Evolutionary conservation across 2,113 vertebrate species (phyloP), one percentile per base, ranked within the genome.

Genomic region (Tringa solitaria): DNA sequence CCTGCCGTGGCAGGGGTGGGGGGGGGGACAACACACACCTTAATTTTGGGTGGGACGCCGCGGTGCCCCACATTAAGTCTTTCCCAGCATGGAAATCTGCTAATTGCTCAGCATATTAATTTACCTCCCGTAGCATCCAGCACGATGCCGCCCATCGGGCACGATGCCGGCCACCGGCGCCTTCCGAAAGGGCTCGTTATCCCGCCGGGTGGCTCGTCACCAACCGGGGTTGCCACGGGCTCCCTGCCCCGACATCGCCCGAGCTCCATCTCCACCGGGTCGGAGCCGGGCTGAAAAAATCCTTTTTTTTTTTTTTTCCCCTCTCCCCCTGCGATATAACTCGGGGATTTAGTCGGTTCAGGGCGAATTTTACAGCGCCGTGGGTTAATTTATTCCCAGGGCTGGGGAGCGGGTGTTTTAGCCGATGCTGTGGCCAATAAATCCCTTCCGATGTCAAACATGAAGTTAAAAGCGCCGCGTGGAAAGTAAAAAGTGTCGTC

Each of bases 41-140:
- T n/a, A n/a, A n/a, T n/a, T n/a, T n/a, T n/a, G 30, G 18, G 53
- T 2, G 8, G 32, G 32, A 53, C 9, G 51, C 14, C 26, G 15
- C 56, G 10, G 8, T 4, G 3, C 12, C 1, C 2, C 2, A 30
- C 45, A 1, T 19, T 10, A 6, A 10, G 19, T 6, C 15, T 32
- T 56, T n/a, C 61, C 61, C n/a, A 7, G 10, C 12, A 0, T 1
- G 26, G 12, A 4, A 5, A 6, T 6, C 30, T 8, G 43, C 17
- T 14, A 35, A 60, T 22, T 5, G 13, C 4, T 6, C 7, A 1
- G 7, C 8, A 0, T 3, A 21, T 51, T 11, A 8, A 27, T 68
- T 33, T 22, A 17, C 73, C 45, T 14, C 54, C 84, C 14, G 7
- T 10, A 50, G 83, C 41, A 12, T 51, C 50, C 8, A 7, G 19